These are phyloP conservation scores for Ophiothrix spiculata DNA, from an alignment of 35 echinoderm and acorn worm species.

Conservation along the genomic window DNA sequence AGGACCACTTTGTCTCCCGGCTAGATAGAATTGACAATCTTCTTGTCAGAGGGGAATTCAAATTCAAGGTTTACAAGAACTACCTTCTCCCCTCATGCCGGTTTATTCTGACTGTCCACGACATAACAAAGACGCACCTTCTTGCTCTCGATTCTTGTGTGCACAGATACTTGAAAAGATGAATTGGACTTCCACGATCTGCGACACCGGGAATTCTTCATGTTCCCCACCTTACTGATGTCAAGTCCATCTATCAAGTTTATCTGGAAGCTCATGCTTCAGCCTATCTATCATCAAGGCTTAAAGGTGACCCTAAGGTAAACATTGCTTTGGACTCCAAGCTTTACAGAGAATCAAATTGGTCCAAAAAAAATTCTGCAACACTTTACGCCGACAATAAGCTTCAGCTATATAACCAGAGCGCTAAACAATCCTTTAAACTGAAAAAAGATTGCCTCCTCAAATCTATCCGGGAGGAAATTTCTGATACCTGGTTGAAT, in stretches of 20 bases:
- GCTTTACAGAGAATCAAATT: no score
- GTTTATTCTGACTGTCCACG: not conserved
- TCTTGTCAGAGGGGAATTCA: not conserved
- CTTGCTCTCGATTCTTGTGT: not conserved
- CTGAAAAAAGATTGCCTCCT: not conserved
- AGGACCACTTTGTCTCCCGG: not conserved
- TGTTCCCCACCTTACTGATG: not conserved
- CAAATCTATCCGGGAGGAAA: not conserved
- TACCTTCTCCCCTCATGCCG: not conserved
- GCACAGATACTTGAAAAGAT: not conserved
- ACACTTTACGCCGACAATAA: no score
- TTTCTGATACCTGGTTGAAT: not conserved
- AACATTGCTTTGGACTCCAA: no score
- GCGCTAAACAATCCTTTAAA: no score
- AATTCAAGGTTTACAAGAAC: not conserved
- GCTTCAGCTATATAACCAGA: no score
- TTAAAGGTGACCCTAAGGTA: no score
- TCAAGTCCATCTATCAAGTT: not conserved
- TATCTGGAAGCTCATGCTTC: not conserved
- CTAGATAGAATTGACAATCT: not conserved
- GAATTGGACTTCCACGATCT: not conserved
- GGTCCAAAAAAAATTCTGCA: no score
- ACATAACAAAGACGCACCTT: not conserved
- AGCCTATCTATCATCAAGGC: not conserved
- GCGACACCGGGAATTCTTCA: not conserved